Conservation (phyloP, 2,113 vertebrate genomes). For the Dendrocopos noguchii region DNA sequence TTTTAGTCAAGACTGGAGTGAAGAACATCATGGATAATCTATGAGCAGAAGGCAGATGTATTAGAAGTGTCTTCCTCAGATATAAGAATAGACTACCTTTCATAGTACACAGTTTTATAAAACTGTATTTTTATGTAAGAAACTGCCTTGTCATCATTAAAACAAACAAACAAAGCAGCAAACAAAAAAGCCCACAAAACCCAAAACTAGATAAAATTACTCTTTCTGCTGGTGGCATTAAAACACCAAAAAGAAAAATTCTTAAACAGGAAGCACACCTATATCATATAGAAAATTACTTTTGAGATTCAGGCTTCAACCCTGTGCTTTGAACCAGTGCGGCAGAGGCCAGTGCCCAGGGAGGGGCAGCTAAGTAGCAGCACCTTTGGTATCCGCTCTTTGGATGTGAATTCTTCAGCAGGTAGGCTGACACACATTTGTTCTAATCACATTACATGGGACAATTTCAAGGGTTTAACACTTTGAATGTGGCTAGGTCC, state of each 20-base stretch:
- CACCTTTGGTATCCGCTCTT: neutral
- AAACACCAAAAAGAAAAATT: neutral
- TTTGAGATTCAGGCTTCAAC: neutral
- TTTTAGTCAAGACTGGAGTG: neutral
- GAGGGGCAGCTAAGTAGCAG: neutral
- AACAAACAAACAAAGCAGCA: neutral
- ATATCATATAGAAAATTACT: neutral
- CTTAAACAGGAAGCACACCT: no score
- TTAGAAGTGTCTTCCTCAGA: neutral
- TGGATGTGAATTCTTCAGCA: accelerated
- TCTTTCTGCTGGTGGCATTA: neutral
- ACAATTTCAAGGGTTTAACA: neutral
- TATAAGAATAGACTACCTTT: neutral
- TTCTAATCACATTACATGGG: neutral
- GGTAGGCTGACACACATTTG: neutral
- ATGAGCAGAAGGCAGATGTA: neutral
- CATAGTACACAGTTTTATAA: accelerated
- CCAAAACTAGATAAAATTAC: neutral
- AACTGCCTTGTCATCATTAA: neutral
- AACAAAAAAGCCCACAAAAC: no score
- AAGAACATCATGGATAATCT: neutral
- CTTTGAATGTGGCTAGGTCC: neutral
- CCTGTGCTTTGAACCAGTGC: neutral
- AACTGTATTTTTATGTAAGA: neutral
- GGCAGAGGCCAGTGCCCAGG: accelerated